Evolutionary conservation across 2,113 vertebrate species (phyloP), one percentile per base, ranked within the genome.

Genomic region (Bufo gargarizans): DNA sequence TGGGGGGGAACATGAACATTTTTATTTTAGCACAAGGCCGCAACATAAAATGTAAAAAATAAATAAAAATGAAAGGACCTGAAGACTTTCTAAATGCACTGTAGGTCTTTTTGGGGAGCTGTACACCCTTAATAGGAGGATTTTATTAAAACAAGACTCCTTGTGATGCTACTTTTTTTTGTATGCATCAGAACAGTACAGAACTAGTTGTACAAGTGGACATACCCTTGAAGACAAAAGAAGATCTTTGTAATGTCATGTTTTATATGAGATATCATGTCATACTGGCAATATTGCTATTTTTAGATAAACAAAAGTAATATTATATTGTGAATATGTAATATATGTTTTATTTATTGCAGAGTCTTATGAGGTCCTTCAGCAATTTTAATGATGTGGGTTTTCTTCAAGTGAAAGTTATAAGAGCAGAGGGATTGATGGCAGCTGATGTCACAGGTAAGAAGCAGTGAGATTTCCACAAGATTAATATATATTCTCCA

Each of bases 401-500:
- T 71, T 94, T 99, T 91, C 96, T 99, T 91, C 98, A 99, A 93
- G 97, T 99, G 93, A 99, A 99, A 94, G 96, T 99, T 92, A 98
- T 99, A 94, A 95, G 96, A 91, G 98, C 98, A 58, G 98, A 99
- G 94, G 97, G 97, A 76, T 95, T 99, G 94, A 98, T 99, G 98
- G 98, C 97, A 63, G 98, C 98, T 90, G 98, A 99, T 90, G 98
- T 99, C 93, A 99, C 97, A 95, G 98, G 98, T 97, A 96, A 95
- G 95, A 71, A 89, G 85, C 56, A 1, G 22, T 69, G 61, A 79
- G 20, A 45, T 8, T 20, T 53, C 3, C 22, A 53, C 67, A 71
- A 69, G 49, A 84, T 84, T 69, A 69, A 69, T 67, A 69, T 71
- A 71, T 69, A 55, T 13, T 55, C 79, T 81, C 82, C 82, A 84